Base-by-base conservation (phyloP, 2,888 invertebrate genomes). In the Drosophila monieri region DNA sequence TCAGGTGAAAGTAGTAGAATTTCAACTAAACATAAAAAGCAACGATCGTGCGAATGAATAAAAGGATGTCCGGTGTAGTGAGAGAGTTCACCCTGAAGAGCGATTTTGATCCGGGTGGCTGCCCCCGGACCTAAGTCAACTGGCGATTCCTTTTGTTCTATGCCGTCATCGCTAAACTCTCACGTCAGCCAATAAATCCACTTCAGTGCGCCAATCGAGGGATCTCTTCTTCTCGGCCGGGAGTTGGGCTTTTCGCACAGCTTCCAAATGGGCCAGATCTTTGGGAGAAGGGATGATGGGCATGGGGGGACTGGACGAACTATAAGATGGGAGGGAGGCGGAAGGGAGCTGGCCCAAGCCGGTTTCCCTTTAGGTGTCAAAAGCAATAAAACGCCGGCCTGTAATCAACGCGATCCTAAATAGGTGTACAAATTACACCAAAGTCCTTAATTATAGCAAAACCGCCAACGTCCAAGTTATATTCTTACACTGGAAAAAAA, bases 391-490 rank as follows among this genome's bases (percentile, higher is more conserved):
- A 88, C 88, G 91, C 91, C 91, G 91, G 90, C 89, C 92, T 91
- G 89, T 91, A 91, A 91, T 91, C 91, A 91, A 90, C 90, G 90
- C 90, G 90, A 90, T 90, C 89, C 90, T 91, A 91, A 91, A 91
- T 91, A 91, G 91, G 91, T 89, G 90, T 90, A 91, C 91, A 90
- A 91, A 91, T 90, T 90, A 90, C 88, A 88, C 84, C 89, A 88
- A 89, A 89, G 90, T 90, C 91, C 91, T 91, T 91, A 91, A 91
- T 91, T 91, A 91, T 91, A 85, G 88, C 88, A 86, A 89, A 89
- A 88, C 90, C 90, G 91, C 89, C 90, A 88, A 73, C 78, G 67
- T 77, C 56, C 62, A n/a, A 44, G 62, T 35, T 55, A 49, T 3
- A 32, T 58, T 67, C 39, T 32, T 47, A 15, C 62, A 66, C 44